Percentiles rank a stretch among this genome's conserved stretches.
phyloP scores from a whole-genome alignment of 2,888 invertebrate genomes.

The Athripsodes cinereus region DNA sequence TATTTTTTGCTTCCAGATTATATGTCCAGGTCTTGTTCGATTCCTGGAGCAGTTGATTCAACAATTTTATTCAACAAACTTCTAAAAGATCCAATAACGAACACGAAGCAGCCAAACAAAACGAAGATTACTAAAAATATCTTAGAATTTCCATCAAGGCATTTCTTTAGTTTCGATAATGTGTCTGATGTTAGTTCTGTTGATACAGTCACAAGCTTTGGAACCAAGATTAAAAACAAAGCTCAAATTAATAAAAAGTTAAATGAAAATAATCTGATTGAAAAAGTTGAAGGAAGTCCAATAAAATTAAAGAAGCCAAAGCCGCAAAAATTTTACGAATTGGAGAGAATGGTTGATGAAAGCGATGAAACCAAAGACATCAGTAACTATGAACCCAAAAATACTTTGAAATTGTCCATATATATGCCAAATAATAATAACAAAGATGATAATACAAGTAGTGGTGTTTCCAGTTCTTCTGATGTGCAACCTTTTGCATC shows the following conservation, averaged over 20 bases:
- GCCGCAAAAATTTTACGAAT: background rate
- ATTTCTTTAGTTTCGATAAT: slow-evolving; percentile 16
- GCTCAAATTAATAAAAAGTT: slow-evolving; percentile 41
- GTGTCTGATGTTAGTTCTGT: slow-evolving; percentile 36
- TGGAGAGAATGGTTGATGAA: slow-evolving; percentile 6
- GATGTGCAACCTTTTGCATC: slow-evolving; percentile 16
- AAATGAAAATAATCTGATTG: slow-evolving; percentile 35
- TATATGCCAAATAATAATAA: slow-evolving; percentile 20
- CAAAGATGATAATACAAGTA: slow-evolving; percentile 26
- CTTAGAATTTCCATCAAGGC: slow-evolving; percentile 6
- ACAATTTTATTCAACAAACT: slow-evolving; percentile 23
- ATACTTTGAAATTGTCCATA: slow-evolving; percentile 20
- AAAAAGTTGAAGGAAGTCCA: slow-evolving; percentile 28
- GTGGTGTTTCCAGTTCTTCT: slow-evolving; percentile 26
- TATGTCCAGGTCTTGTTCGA: background rate
- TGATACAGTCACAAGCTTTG: slow-evolving; percentile 47
- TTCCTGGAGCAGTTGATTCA: slow-evolving; percentile 23
- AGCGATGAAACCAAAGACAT: background rate
- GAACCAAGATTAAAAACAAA: slow-evolving; percentile 49
- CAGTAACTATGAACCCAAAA: background rate
- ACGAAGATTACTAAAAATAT: background rate
- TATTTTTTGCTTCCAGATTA: background rate
- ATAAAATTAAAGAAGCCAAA: slow-evolving; percentile 18
- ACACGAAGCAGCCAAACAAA: background rate
- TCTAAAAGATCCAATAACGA: slow-evolving; percentile 20